Evolutionary conservation across 2,888 invertebrate genomes (phyloP), one percentile per base, ranked within the genome.

Genomic region (Agriopis marginaria): DNA sequence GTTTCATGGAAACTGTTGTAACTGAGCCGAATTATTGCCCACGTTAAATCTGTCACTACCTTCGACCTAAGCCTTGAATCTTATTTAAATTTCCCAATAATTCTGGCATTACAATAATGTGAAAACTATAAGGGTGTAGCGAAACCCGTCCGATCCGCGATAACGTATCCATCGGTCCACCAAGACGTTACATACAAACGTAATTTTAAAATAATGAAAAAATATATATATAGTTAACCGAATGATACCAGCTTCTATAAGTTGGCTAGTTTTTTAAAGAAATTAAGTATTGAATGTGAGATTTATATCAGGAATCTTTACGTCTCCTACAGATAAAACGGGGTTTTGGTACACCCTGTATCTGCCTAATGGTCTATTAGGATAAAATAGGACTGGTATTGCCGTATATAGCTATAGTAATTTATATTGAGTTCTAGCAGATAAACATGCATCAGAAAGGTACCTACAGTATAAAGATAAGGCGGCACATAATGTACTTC

Each of bases 401-500:
- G 11, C 7, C 42, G 47, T 9, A 40, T 10, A 42, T 55, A n/a
- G 8, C 45, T 5, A 45, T 58, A 53, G 45, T 32, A 42, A n/a
- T 54, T 60, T 47, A 58, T 63, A 51, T 58, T 3, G 51, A 54
- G 47, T 45, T 59, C 23, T 63, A 66, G 12, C 39, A 66, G 68
- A 69, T 11, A 64, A 64, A 45, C 69, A 74, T 44, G 65, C 42
- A 60, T 63, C 50, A 60, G 47, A 68, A 58, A 53, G 54, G 51
- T 60, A 70, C 55, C 68, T 66, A 67, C 63, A 65, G 59, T 72
- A 66, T 60, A 66, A 64, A 63, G 61, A 62, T 69, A 76, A 71
- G 73, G 76, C 73, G 75, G 75, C 74, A 75, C 66, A 74, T 60
- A 54, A 74, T 75, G 73, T 75, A 75, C 72, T 72, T 76, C 69